Percentiles rank a stretch among this genome's conserved stretches.
These are phyloP conservation scores for Diachrysia chrysitis DNA, from an alignment of 2,888 invertebrate genomes.

Conservation along the genomic window DNA sequence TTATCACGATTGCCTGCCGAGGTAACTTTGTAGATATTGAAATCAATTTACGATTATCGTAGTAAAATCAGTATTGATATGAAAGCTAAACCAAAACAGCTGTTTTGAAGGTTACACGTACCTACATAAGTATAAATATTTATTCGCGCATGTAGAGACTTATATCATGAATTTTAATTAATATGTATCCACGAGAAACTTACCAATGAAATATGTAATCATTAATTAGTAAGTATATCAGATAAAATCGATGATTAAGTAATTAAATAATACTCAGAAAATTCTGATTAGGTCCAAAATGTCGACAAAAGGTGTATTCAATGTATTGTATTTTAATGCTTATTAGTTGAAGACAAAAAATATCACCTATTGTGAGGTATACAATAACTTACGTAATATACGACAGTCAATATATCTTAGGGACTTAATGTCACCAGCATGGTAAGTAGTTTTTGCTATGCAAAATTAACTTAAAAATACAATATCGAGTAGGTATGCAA, in stretches of 20 bases:
- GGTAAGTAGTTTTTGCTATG: background rate
- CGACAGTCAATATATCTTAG: slow-evolving; percentile 5
- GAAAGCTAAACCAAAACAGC: too few species aligned
- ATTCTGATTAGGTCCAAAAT: background rate
- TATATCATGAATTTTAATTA: background rate
- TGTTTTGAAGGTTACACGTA: too few species aligned
- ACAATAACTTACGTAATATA: slow-evolving; percentile 30
- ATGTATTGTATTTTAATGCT: background rate
- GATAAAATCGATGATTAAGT: background rate
- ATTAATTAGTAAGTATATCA: background rate
- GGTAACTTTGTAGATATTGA: background rate
- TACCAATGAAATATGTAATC: background rate
- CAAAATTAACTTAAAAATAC: slow-evolving; percentile 11
- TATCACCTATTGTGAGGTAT: background rate
- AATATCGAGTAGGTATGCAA: background rate
- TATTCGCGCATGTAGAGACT: background rate
- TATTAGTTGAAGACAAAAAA: background rate
- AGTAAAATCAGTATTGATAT: too few species aligned
- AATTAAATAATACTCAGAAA: background rate
- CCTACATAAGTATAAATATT: too few species aligned
- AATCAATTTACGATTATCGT: background rate
- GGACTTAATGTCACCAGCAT: slow-evolving; percentile 5
- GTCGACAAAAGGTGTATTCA: background rate
- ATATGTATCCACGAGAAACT: background rate
- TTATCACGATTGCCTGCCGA: background rate